A percentile compares a stretch with the other conserved stretches of the same genome.
Conservation (phyloP, 1,140 invertebrate species). For the Leptopilina clavipes region DNA sequence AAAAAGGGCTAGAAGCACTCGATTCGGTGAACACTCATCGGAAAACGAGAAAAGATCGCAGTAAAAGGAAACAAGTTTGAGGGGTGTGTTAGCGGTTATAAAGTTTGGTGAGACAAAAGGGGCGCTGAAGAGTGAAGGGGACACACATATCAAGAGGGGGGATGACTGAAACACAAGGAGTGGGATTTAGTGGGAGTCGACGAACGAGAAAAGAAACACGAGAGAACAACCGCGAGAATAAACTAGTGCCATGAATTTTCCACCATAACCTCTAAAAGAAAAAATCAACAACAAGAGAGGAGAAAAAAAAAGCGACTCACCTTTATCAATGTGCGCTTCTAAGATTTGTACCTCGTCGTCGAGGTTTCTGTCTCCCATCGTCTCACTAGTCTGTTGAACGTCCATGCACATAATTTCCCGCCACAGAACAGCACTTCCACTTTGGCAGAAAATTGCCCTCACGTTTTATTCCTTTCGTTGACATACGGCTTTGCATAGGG, state of each 20-base stretch:
- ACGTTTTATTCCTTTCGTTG: conserved; percentile 55
- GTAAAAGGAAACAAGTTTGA: too few relatives aligned
- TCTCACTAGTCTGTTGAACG: conserved; percentile 67
- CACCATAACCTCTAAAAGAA: conserved; percentile 57
- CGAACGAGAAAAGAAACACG: conserved; percentile 2
- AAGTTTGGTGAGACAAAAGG: neutral
- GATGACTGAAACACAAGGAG: neutral
- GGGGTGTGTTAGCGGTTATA: neutral
- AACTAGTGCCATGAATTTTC: neutral
- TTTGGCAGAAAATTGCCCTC: conserved; percentile 54
- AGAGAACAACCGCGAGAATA: neutral
- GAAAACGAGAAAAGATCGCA: too few relatives aligned
- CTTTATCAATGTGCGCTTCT: conserved; percentile 66
- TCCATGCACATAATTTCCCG: conserved; percentile 73
- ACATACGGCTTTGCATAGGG: conserved; percentile 55
- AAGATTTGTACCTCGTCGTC: conserved; percentile 71
- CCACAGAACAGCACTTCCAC: conserved; percentile 55
- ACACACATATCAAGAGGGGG: neutral
- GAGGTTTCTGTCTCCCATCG: conserved; percentile 69
- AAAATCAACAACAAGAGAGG: neutral
- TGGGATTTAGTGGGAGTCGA: neutral
- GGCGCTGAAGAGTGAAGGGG: neutral
- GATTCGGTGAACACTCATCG: too few relatives aligned
- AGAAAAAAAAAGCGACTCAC: conserved; percentile 51
- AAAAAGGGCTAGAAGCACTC: too few relatives aligned